phyloP scores from a whole-genome alignment of 1,140 invertebrate species.

The Asobara japonica region DNA sequence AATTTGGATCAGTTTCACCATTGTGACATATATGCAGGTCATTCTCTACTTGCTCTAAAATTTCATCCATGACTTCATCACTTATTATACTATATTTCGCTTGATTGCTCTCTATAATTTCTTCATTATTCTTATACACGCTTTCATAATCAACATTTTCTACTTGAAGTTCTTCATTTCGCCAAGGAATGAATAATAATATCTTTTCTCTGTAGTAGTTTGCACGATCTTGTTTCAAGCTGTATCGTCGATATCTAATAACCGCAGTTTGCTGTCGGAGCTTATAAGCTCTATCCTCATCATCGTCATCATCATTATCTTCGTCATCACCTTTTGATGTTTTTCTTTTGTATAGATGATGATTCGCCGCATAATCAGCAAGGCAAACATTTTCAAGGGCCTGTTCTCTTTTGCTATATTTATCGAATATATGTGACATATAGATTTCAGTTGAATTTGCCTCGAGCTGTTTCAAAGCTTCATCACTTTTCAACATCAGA shows the following conservation, averaged over 20 bases:
- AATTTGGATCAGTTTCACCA: not conserved
- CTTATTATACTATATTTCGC: not conserved
- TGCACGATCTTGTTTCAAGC: constrained; percentile 31
- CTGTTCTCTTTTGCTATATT: not conserved
- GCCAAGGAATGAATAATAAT: constrained; percentile 40
- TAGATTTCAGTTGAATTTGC: constrained; percentile 1
- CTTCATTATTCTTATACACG: constrained; percentile 19
- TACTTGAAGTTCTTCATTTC: constrained; percentile 39
- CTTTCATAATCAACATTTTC: constrained; percentile 31
- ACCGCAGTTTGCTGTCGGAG: constrained; percentile 3
- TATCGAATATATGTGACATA: not conserved
- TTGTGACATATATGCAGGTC: not conserved
- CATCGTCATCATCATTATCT: constrained; percentile 13
- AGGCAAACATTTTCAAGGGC: not conserved
- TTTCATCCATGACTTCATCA: not conserved
- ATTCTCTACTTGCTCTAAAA: not conserved
- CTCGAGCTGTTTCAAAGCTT: not conserved
- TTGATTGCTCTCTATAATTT: not conserved
- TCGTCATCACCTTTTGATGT: not conserved
- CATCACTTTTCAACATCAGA: not conserved
- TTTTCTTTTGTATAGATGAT: not conserved
- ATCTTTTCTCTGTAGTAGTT: constrained; percentile 43
- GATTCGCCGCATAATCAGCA: constrained; percentile 8
- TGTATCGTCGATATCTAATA: constrained; percentile 23
- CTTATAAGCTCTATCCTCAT: not conserved